Evolutionary conservation across 2,113 vertebrate species (phyloP).

Genomic region (Leptodactylus fuscus): DNA sequence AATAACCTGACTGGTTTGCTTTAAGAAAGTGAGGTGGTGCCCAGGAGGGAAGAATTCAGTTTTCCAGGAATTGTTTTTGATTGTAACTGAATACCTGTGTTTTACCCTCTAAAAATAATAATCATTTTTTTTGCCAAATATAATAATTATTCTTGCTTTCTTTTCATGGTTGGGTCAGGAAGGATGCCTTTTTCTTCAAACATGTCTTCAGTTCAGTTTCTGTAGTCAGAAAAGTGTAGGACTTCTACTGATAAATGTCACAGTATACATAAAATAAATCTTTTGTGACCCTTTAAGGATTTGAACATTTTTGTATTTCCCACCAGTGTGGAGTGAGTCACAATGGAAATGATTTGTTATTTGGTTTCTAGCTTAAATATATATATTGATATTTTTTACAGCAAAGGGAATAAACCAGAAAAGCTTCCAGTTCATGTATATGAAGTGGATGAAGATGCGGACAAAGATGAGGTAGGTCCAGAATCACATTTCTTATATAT

Average conservation of each 20-base stretch:
- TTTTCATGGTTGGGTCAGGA: too few relatives aligned
- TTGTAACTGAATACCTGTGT: not conserved
- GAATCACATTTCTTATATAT: not conserved
- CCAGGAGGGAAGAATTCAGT: not conserved
- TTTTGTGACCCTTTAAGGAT: not conserved
- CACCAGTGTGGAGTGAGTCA: not conserved
- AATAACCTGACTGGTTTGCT: not conserved
- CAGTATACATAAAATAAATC: too few relatives aligned
- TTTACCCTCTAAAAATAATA: not conserved
- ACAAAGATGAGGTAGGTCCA: constrained; percentile 94
- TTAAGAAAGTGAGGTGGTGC: not conserved
- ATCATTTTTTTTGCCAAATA: too few relatives aligned
- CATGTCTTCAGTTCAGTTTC: too few relatives aligned
- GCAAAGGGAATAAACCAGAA: constrained; percentile 88
- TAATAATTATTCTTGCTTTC: too few relatives aligned
- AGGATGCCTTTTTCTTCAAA: too few relatives aligned
- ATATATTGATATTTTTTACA: constrained; percentile 75
- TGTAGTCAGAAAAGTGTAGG: too few relatives aligned
- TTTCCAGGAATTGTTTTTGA: constrained; percentile 13
- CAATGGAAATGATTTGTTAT: too few relatives aligned
- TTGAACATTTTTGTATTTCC: not conserved
- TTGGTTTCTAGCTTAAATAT: too few relatives aligned
- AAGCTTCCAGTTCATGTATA: constrained; percentile 95
- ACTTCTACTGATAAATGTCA: too few relatives aligned
- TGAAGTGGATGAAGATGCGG: constrained; percentile 97